Percentiles rank a stretch among this genome's conserved stretches.
These are phyloP conservation scores for Gobius niger DNA, from an alignment of 2,113 vertebrate genomes.

Conservation along the genomic window DNA sequence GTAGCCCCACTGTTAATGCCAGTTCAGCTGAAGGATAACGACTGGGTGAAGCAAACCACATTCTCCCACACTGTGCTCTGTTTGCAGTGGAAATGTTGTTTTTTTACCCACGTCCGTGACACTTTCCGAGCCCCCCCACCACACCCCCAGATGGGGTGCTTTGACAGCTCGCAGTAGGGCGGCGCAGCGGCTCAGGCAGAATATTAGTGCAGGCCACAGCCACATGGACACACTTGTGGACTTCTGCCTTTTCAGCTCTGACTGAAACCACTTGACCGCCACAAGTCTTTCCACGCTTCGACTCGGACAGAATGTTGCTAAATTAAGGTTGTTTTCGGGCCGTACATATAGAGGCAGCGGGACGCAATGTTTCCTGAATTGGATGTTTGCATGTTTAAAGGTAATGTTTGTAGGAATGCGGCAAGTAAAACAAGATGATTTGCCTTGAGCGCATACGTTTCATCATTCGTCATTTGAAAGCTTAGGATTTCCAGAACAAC, in stretches of 20 bases:
- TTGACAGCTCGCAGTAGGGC: conserved; percentile 41
- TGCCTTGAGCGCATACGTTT: too few relatives aligned
- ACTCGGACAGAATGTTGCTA: conserved; percentile 14
- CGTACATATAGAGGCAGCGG: conserved; percentile 1
- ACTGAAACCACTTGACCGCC: conserved; percentile 19
- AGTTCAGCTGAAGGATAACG: conserved; percentile 44
- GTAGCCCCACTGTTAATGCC: conserved; percentile 36
- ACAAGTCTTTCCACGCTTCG: conserved; percentile 11
- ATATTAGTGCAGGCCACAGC: conserved; percentile 39
- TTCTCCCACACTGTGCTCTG: conserved; percentile 28
- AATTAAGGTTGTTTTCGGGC: background rate
- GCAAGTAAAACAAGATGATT: too few relatives aligned
- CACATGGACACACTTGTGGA: conserved; percentile 18
- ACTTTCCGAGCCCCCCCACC: conserved; percentile 40
- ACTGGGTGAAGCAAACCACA: conserved; percentile 34
- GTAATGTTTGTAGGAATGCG: too few relatives aligned
- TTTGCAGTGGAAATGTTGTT: conserved; percentile 38
- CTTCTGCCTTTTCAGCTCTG: conserved; percentile 12
- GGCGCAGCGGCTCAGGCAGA: conserved; percentile 29
- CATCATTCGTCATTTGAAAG: too few relatives aligned
- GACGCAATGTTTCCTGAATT: conserved; percentile 12
- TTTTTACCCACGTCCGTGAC: conserved; percentile 30
- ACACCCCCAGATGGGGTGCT: conserved; percentile 27
- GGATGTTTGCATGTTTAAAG: conserved; percentile 30
- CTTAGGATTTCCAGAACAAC: too few relatives aligned